Base-by-base conservation (phyloP, 1,140 invertebrate genomes). In the Propsilocerus akamusi region DNA sequence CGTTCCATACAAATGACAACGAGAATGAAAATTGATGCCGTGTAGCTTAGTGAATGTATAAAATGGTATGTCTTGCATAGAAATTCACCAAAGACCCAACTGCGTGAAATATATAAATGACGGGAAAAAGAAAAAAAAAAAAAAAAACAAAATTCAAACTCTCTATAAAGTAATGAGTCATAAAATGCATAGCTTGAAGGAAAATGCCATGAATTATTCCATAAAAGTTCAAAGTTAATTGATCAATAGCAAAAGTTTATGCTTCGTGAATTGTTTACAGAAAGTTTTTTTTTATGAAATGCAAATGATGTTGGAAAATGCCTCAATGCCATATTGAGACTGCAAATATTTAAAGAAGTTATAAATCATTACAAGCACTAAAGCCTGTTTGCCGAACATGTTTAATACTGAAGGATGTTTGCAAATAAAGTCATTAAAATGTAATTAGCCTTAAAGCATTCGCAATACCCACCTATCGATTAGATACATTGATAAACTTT, bases 41-140 rank as follows among this genome's bases (percentile, higher is more conserved):
- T 86, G 62, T 85, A 86, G 58, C 81, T 84, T 24, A 88, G 63
- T 0, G 78, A 79, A 56, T 84, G 80, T 7, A 84, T 76, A 58
- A 86, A 88, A 66, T 84, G 81, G 63, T 87, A 86, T 74, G 85
- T 82, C 59, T 85, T 84, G 64, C 84, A 88, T 11, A 88, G 68
- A 55, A 85, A 83, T 51, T 82, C 74, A 2, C 83, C 84, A 34
- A 86, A 75, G 14, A 80, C 72, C 83, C 83, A 87, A 59, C 80
- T 83, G 67, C 59, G 74, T 72, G 22, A 26, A 34, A 30, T n/a
- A n/a, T n/a, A n/a, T n/a, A 74, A 72, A 51, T 28, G 57, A 54
- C 52, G 60, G 57, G 53, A 49, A 46, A 41, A 54, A 47, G 24
- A 52, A 5, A 26, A 28, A 28, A 28, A 26, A 34, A 30, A 37